Evolutionary conservation across 2,888 invertebrate species (phyloP).

Genomic region (Cephonodes hylas): DNA sequence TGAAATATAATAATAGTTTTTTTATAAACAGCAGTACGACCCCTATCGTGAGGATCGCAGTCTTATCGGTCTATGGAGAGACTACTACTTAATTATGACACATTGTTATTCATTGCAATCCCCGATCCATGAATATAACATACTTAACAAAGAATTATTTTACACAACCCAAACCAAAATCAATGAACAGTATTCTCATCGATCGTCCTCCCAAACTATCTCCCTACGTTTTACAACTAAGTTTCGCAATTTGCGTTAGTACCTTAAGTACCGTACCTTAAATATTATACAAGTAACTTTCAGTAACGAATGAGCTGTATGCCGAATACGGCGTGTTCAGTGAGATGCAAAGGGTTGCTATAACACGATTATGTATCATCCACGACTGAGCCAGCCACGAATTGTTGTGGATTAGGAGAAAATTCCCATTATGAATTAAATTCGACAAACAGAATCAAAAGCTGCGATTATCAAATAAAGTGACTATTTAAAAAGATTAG

Average conservation of each 20-base stretch:
- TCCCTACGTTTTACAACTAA: background rate
- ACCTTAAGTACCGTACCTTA: background rate
- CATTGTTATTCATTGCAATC: no score
- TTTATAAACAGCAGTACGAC: no score
- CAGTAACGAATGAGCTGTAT: background rate
- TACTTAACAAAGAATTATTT: no score
- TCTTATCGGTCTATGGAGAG: background rate
- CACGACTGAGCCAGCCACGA: slow-evolving; percentile 12
- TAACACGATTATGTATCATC: slow-evolving; percentile 32
- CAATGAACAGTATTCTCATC: background rate
- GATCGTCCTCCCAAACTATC: background rate
- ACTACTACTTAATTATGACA: no score
- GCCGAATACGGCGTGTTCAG: slow-evolving; percentile 22
- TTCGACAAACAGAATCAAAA: slow-evolving; percentile 29
- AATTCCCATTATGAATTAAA: slow-evolving; percentile 45
- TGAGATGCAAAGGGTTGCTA: slow-evolving; percentile 28
- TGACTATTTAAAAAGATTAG: no score
- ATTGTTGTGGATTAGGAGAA: slow-evolving; percentile 33
- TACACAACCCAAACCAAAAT: background rate
- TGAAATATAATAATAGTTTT: no score
- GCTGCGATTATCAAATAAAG: slow-evolving; percentile 27
- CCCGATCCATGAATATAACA: no score
- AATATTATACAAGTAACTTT: background rate
- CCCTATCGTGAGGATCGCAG: no score
- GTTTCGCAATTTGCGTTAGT: background rate